These are phyloP conservation scores for Oncorhynchus tshawytscha DNA, from an alignment of 2,113 vertebrate species.

Conservation along the genomic window DNA sequence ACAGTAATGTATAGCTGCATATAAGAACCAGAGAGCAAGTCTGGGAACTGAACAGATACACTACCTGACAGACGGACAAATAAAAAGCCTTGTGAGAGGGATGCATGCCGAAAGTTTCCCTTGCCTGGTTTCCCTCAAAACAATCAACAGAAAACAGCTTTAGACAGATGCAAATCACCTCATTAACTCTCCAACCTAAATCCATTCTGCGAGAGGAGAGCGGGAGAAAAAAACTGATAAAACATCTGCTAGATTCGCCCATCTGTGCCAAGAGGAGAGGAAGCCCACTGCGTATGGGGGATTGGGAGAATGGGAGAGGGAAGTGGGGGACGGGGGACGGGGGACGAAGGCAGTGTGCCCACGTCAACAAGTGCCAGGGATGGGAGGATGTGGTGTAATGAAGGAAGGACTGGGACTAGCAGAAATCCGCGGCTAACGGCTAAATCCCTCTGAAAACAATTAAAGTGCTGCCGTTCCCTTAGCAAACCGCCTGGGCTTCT, in stretches of 20 bases:
- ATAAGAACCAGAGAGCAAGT: not conserved
- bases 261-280: constrained; percentile 68
- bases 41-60: not conserved
- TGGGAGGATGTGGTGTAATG: constrained; percentile 48
- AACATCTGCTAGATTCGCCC: constrained; percentile 71
- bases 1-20: constrained; percentile 3
- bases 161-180: constrained; percentile 73
- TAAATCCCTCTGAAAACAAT: constrained; percentile 70
- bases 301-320: not conserved
- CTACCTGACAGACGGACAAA: constrained; percentile 1
- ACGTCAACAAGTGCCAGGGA: constrained; percentile 62
- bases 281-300: constrained; percentile 36
- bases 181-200: constrained; percentile 66
- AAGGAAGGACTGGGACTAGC: constrained; percentile 35
- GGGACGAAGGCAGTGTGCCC: constrained; percentile 52
- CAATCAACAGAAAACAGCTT: constrained; percentile 67
- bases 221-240: constrained; percentile 33
- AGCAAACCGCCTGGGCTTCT: constrained; percentile 21
- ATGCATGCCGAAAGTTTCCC: constrained; percentile 27
- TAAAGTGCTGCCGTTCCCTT: constrained; percentile 52
- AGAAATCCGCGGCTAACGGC: constrained; percentile 37
- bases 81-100: not conserved
- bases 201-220: constrained; percentile 52
- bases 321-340: constrained; percentile 24
- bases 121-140: constrained; percentile 56